These are phyloP conservation scores for Tragelaphus oryx DNA, from an alignment of 2,797 vertebrate genomes.

Conservation along the genomic window DNA sequence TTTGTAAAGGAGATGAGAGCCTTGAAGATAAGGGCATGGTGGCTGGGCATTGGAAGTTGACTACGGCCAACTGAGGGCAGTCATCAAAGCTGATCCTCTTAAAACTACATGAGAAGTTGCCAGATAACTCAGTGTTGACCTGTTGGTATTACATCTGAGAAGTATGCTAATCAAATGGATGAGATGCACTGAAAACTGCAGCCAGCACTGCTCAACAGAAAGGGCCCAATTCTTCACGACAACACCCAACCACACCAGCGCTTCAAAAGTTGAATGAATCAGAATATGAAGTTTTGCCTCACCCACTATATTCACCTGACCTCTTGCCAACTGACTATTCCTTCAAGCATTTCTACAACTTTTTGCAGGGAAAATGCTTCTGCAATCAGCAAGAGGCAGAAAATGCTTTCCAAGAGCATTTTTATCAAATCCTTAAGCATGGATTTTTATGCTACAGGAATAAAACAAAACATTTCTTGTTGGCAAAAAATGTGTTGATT, in stretches of 20 bases:
- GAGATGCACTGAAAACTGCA: neutral
- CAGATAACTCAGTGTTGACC: neutral
- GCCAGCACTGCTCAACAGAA: neutral
- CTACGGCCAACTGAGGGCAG: neutral
- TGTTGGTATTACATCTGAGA: neutral
- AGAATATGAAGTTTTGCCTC: neutral
- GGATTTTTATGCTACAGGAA: neutral
- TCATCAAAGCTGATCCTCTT: neutral
- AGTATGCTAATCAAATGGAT: neutral
- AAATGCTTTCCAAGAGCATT: neutral
- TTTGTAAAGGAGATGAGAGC: neutral
- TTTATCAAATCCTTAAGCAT: neutral
- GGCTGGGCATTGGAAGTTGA: neutral
- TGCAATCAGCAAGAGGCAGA: neutral
- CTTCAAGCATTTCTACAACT: neutral
- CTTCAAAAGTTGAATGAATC: neutral
- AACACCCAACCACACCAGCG: rapidly evolving
- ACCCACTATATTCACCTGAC: neutral
- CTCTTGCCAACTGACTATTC: neutral
- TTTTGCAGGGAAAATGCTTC: neutral
- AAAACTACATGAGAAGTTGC: neutral
- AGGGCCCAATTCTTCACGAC: neutral
- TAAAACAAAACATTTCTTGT: neutral
- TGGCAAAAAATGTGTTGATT: neutral
- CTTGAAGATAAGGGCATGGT: neutral